These are phyloP conservation scores for Agrypnia vestita DNA, from an alignment of 1,140 invertebrate genomes.

Conservation along the genomic window DNA sequence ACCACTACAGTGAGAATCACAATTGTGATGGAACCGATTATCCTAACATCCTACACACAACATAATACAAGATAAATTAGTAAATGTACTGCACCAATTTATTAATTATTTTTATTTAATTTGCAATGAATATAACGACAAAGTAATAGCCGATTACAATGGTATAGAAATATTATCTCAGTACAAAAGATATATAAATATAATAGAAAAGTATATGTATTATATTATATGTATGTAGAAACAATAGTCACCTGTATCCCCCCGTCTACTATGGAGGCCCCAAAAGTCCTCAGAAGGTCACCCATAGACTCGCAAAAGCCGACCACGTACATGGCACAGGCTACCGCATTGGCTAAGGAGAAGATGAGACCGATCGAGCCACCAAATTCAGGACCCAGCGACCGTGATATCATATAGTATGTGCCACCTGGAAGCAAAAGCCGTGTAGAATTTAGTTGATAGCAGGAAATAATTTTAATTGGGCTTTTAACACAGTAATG, in stretches of 20 bases:
- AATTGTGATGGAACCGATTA: constrained; percentile 86
- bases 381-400: constrained; percentile 97
- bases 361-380: constrained; percentile 90
- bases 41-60: constrained; percentile 72
- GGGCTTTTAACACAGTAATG: no score
- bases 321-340: constrained; percentile 98
- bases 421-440: constrained; percentile 84
- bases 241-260: constrained; percentile 69
- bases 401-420: constrained; percentile 97
- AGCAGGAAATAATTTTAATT: no score
- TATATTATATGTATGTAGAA: no score
- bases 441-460: no score
- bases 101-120: no score
- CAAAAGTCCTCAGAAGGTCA: constrained; percentile 75
- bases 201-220: no score
- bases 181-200: no score
- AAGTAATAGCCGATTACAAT: no score
- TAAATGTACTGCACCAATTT: no score
- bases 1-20: constrained; percentile 85
- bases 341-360: constrained; percentile 95
- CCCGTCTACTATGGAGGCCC: constrained; percentile 76
- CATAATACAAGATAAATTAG: no score
- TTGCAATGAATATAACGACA: no score
- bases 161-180: no score
- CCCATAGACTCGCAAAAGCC: constrained; percentile 96